Conservation (phyloP, 2,888 invertebrate genomes). For the Campoplex nolae region DNA sequence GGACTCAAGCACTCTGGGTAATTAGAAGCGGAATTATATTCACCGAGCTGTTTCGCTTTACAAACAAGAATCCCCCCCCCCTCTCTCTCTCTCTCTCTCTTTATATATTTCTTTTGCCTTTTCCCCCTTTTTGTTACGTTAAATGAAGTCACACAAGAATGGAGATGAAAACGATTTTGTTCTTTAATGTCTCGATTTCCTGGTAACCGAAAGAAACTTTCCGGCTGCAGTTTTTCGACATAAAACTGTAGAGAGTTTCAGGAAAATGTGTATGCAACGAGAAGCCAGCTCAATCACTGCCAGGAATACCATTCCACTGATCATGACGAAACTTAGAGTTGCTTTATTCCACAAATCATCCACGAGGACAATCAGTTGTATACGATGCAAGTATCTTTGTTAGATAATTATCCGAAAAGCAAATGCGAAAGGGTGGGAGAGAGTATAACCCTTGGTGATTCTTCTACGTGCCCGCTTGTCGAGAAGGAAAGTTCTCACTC, state of each 20-base stretch:
- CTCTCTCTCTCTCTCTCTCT: not conserved
- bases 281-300: constrained; percentile 1
- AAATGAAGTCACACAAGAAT: constrained; percentile 78
- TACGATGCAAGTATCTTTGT: not conserved
- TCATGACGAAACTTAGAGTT: not conserved
- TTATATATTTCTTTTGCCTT: not conserved
- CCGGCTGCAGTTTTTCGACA: not conserved
- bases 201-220: not conserved
- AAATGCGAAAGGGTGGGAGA: not conserved
- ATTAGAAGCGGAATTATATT: constrained; percentile 83
- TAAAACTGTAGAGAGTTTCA: not conserved
- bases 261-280: not conserved
- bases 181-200: constrained; percentile 72
- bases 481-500: constrained; percentile 5
- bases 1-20: constrained; percentile 82
- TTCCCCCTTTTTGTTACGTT: constrained; percentile 63
- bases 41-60: constrained; percentile 82
- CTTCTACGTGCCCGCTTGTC: not conserved
- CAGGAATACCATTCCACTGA: not conserved
- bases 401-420: constrained; percentile 48
- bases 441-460: not conserved
- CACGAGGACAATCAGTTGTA: constrained; percentile 4
- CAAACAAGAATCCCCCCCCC: constrained; percentile 78
- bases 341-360: not conserved
- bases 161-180: constrained; percentile 36